phyloP scores from a whole-genome alignment of 2,888 invertebrate species.

The Synanthedon formicaeformis region DNA sequence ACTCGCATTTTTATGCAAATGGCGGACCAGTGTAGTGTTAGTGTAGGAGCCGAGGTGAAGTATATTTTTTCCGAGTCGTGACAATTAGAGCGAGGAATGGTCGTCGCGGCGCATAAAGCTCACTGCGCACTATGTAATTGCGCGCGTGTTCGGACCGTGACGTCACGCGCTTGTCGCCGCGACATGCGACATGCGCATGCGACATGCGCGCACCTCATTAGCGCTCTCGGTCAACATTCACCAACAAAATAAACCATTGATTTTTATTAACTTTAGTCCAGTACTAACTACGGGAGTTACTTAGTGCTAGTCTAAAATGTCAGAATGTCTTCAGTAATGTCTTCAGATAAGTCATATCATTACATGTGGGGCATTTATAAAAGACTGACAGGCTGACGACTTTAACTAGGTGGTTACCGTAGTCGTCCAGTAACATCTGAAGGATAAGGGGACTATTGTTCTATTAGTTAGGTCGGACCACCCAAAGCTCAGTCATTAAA shows the following conservation, averaged over 20 bases:
- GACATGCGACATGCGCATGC: neutral
- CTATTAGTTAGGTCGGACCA: neutral
- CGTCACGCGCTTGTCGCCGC: slow-evolving; percentile 1
- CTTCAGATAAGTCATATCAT: no score
- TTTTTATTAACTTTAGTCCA: no score
- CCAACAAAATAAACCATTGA: no score
- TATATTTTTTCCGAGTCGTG: slow-evolving; percentile 1
- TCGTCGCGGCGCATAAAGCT: neutral
- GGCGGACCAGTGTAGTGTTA: neutral
- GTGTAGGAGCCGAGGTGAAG: neutral
- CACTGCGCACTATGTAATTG: slow-evolving; percentile 2
- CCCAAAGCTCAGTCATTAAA: neutral
- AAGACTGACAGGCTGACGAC: neutral
- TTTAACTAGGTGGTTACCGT: neutral
- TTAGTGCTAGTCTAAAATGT: no score
- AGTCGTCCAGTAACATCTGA: neutral
- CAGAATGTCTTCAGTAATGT: no score
- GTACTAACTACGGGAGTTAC: no score
- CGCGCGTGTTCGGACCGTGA: slow-evolving; percentile 6
- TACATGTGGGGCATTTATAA: neutral
- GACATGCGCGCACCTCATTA: neutral
- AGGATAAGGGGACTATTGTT: no score
- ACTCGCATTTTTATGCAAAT: neutral
- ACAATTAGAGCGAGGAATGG: slow-evolving; percentile 2
- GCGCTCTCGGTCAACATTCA: neutral